Base-by-base conservation (phyloP, 2,888 invertebrate genomes). In the Eucera pruinosa region DNA sequence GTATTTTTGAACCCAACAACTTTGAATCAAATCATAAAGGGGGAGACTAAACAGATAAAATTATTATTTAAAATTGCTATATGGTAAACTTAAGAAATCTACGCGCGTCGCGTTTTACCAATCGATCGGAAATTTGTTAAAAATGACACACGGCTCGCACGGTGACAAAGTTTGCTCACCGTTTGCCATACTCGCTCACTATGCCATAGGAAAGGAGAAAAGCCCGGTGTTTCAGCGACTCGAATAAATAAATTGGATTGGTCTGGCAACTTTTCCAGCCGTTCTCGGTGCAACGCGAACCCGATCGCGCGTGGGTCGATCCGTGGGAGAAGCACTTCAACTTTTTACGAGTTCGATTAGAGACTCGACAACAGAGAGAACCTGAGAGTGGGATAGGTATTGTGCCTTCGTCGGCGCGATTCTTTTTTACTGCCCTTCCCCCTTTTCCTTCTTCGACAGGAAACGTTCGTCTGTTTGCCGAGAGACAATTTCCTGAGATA, bases 231-330 rank as follows among this genome's bases (percentile, higher is more conserved):
- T 66, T 61, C 69, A 57, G 18, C 57, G 74, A 45, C 50, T 68
- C 83, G 80, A 80, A 71, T 73, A 79, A 79, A 83, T 83, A 81
- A 81, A 83, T 81, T 81, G 73, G 73, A 83, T 81, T 67, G 81
- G 60, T 72, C 71, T 69, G 77, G 58, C 64, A 78, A 65, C 50
- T 68, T 57, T 76, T 69, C 71, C 69, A 57, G 54, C 41, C 48
- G 47, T 60, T 54, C 69, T 3, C 48, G 47, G 23, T 65, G 61
- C 69, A 70, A 64, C 75, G 48, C 50, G 54, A 62, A 67, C 72
- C 72, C 65, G 72, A 79, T 65, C 55, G 61, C 39, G 45, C 45
- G 61, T 54, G 45, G 43, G 54, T 43, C 45, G 69, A 72, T 64
- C 45, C 72, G 27, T 18, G 25, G 27, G 55, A 61, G 68, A 72